phyloP scores from a whole-genome alignment of 2,797 vertebrate species.

The Cynodonichthys magdalenae region DNA sequence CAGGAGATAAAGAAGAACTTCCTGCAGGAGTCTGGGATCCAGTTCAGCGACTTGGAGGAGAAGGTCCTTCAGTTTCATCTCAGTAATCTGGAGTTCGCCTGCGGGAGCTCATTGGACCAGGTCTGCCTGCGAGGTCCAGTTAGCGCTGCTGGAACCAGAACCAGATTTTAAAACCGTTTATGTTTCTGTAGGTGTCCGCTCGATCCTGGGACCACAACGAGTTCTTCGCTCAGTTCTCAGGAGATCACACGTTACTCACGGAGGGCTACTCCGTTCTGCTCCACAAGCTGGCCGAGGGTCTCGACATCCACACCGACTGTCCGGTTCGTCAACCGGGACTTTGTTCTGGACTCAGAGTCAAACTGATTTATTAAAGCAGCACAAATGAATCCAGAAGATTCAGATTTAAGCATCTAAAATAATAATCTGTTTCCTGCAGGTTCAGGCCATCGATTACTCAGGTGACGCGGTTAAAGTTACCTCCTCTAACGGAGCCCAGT shows the following conservation, averaged over 20 bases:
- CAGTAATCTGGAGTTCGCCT: slow-evolving; percentile 96
- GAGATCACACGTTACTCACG: slow-evolving; percentile 92
- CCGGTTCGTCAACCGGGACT: slow-evolving; percentile 53
- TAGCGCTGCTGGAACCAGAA: too few relatives aligned
- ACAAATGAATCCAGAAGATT: background rate
- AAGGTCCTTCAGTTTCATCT: slow-evolving; percentile 97
- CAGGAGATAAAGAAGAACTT: slow-evolving; percentile 95
- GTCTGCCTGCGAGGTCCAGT: slow-evolving; percentile 63
- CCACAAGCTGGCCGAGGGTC: slow-evolving; percentile 88
- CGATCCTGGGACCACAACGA: slow-evolving; percentile 99
- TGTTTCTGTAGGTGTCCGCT: slow-evolving; percentile 87
- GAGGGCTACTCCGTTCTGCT: slow-evolving; percentile 89
- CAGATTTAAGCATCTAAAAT: background rate
- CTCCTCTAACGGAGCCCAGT: slow-evolving; percentile 83
- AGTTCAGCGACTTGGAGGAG: slow-evolving; percentile 94
- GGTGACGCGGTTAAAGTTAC: slow-evolving; percentile 88
- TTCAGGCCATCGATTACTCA: slow-evolving; percentile 89
- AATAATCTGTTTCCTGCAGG: slow-evolving; percentile 69
- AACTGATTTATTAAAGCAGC: too few relatives aligned
- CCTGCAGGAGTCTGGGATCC: slow-evolving; percentile 93
- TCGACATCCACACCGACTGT: slow-evolving; percentile 88
- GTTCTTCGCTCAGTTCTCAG: slow-evolving; percentile 98
- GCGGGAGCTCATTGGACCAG: slow-evolving; percentile 92
- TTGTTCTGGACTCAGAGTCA: rapidly evolving
- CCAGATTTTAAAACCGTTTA: background rate